Percentiles rank a stretch among this genome's conserved stretches.
Conservation (phyloP, 2,797 vertebrate species). For the Lindbergichthys nudifrons region DNA sequence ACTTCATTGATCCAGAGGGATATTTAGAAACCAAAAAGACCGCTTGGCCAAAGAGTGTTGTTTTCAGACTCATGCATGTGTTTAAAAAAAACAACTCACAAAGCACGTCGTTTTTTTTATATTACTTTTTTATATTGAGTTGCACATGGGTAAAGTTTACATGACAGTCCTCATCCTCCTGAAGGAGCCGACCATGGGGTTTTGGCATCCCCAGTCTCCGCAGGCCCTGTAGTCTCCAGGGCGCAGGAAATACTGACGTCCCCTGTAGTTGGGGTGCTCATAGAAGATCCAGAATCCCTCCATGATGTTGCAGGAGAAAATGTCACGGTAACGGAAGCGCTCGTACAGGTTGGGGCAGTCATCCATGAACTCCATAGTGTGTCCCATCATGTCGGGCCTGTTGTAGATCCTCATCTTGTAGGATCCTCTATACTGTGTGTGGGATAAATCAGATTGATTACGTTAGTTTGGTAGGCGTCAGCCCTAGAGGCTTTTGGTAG, state of each 20-base stretch:
- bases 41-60: not conserved
- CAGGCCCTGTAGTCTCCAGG: slow-evolving; percentile 84
- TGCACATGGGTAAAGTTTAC: slow-evolving; percentile 53
- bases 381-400: slow-evolving; percentile 82
- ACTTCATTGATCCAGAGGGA: too few species aligned
- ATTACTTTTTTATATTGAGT: slow-evolving; percentile 60
- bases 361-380: slow-evolving; percentile 85
- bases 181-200: slow-evolving; percentile 85
- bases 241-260: slow-evolving; percentile 85
- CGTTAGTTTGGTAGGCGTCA: slow-evolving; percentile 17
- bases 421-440: slow-evolving; percentile 81
- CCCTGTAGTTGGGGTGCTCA: slow-evolving; percentile 86
- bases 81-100: slow-evolving; percentile 55
- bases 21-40: not conserved
- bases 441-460: slow-evolving; percentile 40
- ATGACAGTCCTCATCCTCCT: slow-evolving; percentile 82
- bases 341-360: slow-evolving; percentile 85
- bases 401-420: slow-evolving; percentile 85
- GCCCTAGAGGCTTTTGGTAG: slow-evolving; percentile 15
- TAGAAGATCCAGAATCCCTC: slow-evolving; percentile 87
- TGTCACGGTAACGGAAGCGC: slow-evolving; percentile 79
- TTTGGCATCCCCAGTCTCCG: slow-evolving; percentile 83
- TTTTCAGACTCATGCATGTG: not conserved
- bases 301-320: slow-evolving; percentile 84
- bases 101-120: slow-evolving; percentile 40